These are phyloP conservation scores for human (Homo sapiens) DNA, from an alignment of 2,113 vertebrate species.

Conservation along the genomic window DNA sequence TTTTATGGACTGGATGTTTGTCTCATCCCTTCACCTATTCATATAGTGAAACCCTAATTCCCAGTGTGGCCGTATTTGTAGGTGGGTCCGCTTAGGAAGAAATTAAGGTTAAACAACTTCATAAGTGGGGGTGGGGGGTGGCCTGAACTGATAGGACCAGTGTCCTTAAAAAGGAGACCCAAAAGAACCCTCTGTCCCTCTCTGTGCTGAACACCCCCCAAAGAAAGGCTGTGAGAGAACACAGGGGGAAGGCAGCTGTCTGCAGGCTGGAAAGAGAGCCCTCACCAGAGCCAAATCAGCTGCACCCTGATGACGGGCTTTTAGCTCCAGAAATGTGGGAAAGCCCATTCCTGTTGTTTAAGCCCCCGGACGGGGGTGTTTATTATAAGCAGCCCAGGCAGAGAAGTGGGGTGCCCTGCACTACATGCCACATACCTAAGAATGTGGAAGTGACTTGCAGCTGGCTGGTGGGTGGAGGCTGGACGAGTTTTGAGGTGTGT, in stretches of 20 bases:
- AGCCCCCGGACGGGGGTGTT: accelerated
- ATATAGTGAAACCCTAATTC: background rate
- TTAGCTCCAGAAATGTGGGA: too few relatives aligned
- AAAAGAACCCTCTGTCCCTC: accelerated
- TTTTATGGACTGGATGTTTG: background rate
- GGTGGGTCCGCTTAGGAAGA: background rate
- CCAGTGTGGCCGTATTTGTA: background rate
- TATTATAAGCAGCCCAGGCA: background rate
- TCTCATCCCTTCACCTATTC: too few relatives aligned
- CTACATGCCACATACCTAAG: background rate
- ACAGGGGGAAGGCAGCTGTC: too few relatives aligned
- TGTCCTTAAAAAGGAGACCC: background rate
- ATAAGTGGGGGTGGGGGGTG: too few relatives aligned
- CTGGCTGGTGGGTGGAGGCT: background rate
- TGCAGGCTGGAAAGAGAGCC: background rate
- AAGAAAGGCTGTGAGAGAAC: background rate
- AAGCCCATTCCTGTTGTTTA: background rate
- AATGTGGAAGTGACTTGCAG: background rate
- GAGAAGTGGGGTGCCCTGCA: background rate
- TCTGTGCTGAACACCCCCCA: background rate
- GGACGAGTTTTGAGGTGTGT: too few relatives aligned
- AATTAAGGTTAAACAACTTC: background rate
- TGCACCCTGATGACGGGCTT: accelerated
- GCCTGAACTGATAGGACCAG: background rate
- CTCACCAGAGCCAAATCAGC: background rate